Evolutionary conservation across 2,888 invertebrate genomes (phyloP), one percentile per base, ranked within the genome.

Genomic region (Dryococelus australis): DNA sequence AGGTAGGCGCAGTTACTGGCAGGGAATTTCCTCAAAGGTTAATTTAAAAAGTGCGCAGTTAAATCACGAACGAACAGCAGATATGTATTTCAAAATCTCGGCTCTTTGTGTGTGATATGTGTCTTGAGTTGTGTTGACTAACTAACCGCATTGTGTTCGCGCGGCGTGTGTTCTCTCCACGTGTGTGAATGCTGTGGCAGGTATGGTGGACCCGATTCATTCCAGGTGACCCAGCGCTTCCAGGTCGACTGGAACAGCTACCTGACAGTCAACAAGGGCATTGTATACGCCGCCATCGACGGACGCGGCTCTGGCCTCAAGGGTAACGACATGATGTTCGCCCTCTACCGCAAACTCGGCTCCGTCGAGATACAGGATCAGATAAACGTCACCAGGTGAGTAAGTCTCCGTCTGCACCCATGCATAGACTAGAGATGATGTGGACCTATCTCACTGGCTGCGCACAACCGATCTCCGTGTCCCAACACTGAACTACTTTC

Each of bases 301-400:
- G 97, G 97, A 0, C 94, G 99, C 87, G 99, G 99, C 12, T 96
- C 98, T 0, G 98, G 97, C 0, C 93, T 97, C 86, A 95, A 97
- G 90, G 99, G 99, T 43, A 96, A 98, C 90, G 94, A 94, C 86
- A 95, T 97, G 91, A 93, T 97, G 91, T 98, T 98, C 92, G 94
- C 97, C 9, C 93, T 97, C 81, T 98, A 99, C 92, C 94, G 96
- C 87, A 94, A 94, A 85, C 94, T 99, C 78, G 99, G 99, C 51
- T 96, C 97, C 0, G 95, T 96, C 0, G 99, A 99, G 93, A 96
- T 99, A 86, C 94, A 95, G 83, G 99, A 99, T 93, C 98, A 99
- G 93, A 96, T 99, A 88, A 94, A 94, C 90, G 98, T 97, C 51
- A 96, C 97, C 0, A 96, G 93, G 96, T 96, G 93, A 92, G 91